Evolutionary conservation across 1,140 invertebrate genomes (phyloP).

Genomic region (Pseudomyrmex dendroicus): DNA sequence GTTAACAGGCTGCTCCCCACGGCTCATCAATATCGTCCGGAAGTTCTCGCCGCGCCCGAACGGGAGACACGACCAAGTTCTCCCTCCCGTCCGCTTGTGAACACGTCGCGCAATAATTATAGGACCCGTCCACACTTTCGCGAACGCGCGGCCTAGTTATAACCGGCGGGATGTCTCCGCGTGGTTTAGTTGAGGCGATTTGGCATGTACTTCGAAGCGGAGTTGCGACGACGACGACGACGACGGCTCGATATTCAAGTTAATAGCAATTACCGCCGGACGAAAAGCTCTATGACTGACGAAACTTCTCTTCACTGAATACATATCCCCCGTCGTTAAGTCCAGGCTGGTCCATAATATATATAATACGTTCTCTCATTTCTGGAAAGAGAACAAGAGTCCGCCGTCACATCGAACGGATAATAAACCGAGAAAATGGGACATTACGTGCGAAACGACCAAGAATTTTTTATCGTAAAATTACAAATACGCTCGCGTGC

Average conservation of each 20-base stretch:
- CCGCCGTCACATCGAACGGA: neutral
- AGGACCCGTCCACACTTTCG: slow-evolving; percentile 25
- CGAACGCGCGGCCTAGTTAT: slow-evolving; percentile 46
- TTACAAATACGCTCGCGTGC: neutral
- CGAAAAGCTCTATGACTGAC: slow-evolving; percentile 58
- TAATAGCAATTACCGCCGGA: slow-evolving; percentile 62
- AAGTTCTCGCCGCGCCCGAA: slow-evolving; percentile 25
- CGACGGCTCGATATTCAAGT: slow-evolving; percentile 58
- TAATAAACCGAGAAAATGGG: slow-evolving; percentile 37
- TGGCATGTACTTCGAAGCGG: slow-evolving; percentile 50
- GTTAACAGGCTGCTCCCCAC: slow-evolving; percentile 56
- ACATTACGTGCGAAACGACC: slow-evolving; percentile 8
- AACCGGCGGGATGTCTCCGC: slow-evolving; percentile 33
- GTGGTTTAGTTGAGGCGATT: slow-evolving; percentile 63
- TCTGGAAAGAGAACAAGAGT: neutral
- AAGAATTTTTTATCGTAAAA: slow-evolving; percentile 33
- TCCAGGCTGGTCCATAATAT: slow-evolving; percentile 38
- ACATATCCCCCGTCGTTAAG: slow-evolving; percentile 47
- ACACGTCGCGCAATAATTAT: slow-evolving; percentile 54
- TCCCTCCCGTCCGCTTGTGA: slow-evolving; percentile 1
- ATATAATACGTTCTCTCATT: slow-evolving; percentile 37
- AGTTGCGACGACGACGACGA: slow-evolving; percentile 39
- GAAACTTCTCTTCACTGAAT: slow-evolving; percentile 57
- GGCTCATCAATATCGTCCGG: slow-evolving; percentile 59
- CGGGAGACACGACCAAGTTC: slow-evolving; percentile 24